Evolutionary conservation across 2,113 vertebrate species (phyloP).

Genomic region (Triplophysa rosa): DNA sequence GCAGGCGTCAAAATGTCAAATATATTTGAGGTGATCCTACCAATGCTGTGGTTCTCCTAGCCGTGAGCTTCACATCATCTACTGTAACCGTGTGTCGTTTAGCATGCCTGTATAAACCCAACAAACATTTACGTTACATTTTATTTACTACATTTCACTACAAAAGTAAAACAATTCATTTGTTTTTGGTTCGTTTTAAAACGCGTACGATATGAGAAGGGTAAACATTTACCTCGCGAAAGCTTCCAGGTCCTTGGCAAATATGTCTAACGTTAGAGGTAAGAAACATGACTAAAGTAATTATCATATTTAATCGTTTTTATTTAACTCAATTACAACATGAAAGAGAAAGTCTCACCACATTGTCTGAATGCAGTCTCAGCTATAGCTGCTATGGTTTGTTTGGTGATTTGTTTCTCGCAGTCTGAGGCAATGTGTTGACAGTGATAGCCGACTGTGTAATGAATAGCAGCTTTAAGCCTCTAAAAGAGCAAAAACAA

Average conservation of each 20-base stretch:
- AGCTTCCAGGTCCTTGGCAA: conserved; percentile 91
- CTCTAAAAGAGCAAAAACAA: conserved; percentile 69
- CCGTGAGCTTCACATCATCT: conserved; percentile 90
- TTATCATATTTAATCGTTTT: not conserved
- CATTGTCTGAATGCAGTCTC: conserved; percentile 90
- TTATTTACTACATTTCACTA: not conserved
- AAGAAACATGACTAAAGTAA: conserved; percentile 38
- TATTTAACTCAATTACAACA: not conserved
- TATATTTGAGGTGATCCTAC: conserved; percentile 69
- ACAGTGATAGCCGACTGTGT: conserved; percentile 80
- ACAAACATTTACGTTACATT: not conserved
- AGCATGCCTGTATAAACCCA: conserved; percentile 77
- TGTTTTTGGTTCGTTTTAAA: not conserved
- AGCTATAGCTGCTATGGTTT: conserved; percentile 80
- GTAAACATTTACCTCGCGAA: conserved; percentile 84
- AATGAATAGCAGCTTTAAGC: conserved; percentile 88
- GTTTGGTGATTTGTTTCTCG: conserved; percentile 76
- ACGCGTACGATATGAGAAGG: not conserved
- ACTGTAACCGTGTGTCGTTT: conserved; percentile 83
- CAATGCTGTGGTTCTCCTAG: conserved; percentile 86
- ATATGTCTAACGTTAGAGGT: conserved; percentile 75
- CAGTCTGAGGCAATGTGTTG: conserved; percentile 71
- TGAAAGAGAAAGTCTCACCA: conserved; percentile 69
- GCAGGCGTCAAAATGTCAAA: not conserved
- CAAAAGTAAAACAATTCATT: not conserved